Conservation (phyloP, 2,113 vertebrate genomes). For the Sus scrofa region DNA sequence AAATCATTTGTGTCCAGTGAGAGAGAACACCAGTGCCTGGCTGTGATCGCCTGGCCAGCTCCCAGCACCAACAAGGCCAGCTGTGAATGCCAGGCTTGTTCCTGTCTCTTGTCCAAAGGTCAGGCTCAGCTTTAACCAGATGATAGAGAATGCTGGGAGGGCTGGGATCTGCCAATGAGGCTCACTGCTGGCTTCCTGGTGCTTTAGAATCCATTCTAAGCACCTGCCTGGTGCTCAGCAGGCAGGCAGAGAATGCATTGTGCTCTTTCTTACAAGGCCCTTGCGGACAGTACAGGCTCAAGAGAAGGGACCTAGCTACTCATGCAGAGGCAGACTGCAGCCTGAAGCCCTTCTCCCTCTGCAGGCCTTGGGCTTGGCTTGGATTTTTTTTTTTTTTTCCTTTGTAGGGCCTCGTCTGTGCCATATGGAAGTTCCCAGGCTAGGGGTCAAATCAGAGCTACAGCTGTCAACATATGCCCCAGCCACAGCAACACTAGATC, state of each 20-base stretch:
- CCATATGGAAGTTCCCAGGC: too few species aligned
- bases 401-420: too few species aligned
- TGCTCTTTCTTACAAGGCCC: neutral
- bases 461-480: too few species aligned
- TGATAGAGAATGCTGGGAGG: accelerated
- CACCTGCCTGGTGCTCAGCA: accelerated
- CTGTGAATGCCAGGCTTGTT: neutral
- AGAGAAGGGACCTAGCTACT: neutral
- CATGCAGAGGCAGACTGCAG: accelerated
- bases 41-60: neutral
- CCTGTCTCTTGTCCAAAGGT: neutral
- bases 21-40: neutral
- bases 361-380: neutral
- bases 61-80: constrained; percentile 29
- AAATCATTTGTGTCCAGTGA: neutral
- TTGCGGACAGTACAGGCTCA: neutral
- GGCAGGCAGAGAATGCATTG: neutral
- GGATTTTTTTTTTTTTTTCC: neutral
- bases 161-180: neutral
- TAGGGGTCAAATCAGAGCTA: too few species aligned
- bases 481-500: too few species aligned
- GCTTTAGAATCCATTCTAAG: too few species aligned
- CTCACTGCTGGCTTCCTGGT: neutral
- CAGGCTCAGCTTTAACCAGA: neutral
- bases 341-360: neutral